Percentiles rank a stretch among this genome's conserved stretches.
These are phyloP conservation scores for Torymus auratus DNA, from an alignment of 2,888 invertebrate genomes.

Conservation along the genomic window DNA sequence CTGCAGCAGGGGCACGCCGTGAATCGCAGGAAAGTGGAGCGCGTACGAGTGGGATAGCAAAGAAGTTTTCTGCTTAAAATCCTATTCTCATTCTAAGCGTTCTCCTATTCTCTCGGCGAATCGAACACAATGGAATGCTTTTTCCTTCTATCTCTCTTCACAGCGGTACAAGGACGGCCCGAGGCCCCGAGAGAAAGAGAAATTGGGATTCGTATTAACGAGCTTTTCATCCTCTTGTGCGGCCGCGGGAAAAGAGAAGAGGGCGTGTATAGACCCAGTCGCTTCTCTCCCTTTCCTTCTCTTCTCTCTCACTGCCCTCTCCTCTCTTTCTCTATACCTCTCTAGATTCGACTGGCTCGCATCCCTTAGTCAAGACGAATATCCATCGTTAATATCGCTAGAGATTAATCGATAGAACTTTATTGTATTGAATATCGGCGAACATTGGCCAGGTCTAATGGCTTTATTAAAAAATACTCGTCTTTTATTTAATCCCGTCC, in stretches of 20 bases:
- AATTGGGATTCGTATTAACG: conserved; percentile 68
- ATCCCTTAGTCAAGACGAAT: conserved; percentile 15
- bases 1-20: not conserved
- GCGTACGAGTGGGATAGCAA: conserved; percentile 28
- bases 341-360: conserved; percentile 10
- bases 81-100: conserved; percentile 62
- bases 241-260: conserved; percentile 33
- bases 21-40: conserved; percentile 42
- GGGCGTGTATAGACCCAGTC: not conserved
- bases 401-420: conserved; percentile 48
- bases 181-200: conserved; percentile 2
- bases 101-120: conserved; percentile 56
- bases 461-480: conserved; percentile 44
- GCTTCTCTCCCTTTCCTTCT: not conserved
- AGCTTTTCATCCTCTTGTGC: conserved; percentile 64
- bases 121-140: conserved; percentile 51
- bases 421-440: conserved; percentile 48
- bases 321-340: not conserved
- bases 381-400: conserved; percentile 40
- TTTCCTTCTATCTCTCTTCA: conserved; percentile 23
- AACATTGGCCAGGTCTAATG: not conserved
- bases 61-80: conserved; percentile 61
- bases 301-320: not conserved
- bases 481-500: not conserved
- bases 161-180: conserved; percentile 21